A percentile compares a stretch with the other conserved stretches of the same genome.
Evolutionary conservation across 2,888 invertebrate genomes (phyloP).

Genomic region (Lycaena phlaeas): DNA sequence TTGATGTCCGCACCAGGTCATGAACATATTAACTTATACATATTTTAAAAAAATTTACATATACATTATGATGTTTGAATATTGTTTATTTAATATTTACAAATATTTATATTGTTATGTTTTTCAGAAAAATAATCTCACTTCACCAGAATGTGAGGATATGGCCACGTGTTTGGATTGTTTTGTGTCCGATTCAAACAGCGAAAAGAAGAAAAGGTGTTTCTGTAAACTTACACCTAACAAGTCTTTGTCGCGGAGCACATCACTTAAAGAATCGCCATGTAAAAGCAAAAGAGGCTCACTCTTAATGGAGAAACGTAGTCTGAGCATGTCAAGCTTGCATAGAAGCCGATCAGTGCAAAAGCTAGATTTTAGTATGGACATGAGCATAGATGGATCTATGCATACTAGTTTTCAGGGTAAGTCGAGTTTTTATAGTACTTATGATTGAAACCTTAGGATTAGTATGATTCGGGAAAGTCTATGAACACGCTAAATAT

Average conservation of each 20-base stretch:
- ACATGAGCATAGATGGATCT: slow-evolving; percentile 68
- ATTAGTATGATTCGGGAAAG: too few relatives aligned
- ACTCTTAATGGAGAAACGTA: slow-evolving; percentile 44
- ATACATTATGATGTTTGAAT: too few relatives aligned
- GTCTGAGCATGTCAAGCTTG: slow-evolving; percentile 53
- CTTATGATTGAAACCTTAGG: too few relatives aligned
- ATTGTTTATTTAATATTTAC: too few relatives aligned
- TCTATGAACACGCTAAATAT: too few relatives aligned
- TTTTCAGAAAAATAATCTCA: slow-evolving; percentile 55
- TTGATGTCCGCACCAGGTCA: too few relatives aligned
- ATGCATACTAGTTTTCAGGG: slow-evolving; percentile 51
- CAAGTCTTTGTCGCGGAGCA: slow-evolving; percentile 41
- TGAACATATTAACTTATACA: too few relatives aligned
- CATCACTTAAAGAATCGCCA: slow-evolving; percentile 55
- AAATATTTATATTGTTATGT: not conserved
- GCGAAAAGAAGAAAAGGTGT: slow-evolving; percentile 37
- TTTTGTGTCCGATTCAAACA: slow-evolving; percentile 31
- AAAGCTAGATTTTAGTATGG: slow-evolving; percentile 67
- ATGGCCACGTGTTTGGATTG: slow-evolving; percentile 57
- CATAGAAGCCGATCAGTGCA: slow-evolving; percentile 62
- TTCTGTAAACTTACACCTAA: slow-evolving; percentile 48
- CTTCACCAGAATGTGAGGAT: slow-evolving; percentile 53
- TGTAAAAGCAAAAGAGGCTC: slow-evolving; percentile 36
- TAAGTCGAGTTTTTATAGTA: slow-evolving; percentile 19
- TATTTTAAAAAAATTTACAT: too few relatives aligned